Percentiles rank a stretch among this genome's conserved stretches.
Conservation (phyloP, 2,113 vertebrate species). For the Camelus dromedarius region DNA sequence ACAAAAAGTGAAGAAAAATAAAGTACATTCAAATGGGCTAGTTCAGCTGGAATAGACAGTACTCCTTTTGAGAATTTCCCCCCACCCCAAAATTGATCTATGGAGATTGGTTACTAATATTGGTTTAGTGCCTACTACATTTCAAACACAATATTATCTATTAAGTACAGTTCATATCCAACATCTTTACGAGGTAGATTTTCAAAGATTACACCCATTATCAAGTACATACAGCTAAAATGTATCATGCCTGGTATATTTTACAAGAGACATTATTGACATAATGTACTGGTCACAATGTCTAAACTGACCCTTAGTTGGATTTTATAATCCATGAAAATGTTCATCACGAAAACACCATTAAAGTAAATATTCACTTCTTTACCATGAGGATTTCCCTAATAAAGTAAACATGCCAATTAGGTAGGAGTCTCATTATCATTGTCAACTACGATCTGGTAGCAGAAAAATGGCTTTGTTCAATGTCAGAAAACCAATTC, state of each 20-base stretch:
- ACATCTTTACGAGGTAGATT: background rate
- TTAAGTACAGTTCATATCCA: background rate
- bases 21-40: background rate
- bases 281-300: background rate
- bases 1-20: background rate
- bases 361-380: constrained; percentile 33
- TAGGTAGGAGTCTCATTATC: background rate
- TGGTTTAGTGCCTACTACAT: background rate
- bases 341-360: background rate
- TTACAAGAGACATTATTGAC: background rate
- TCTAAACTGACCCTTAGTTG: background rate
- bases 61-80: constrained; percentile 20
- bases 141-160: background rate
- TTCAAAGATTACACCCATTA: constrained; percentile 2
- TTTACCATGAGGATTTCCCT: background rate
- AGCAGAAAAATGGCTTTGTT: constrained; percentile 29
- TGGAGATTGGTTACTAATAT: background rate
- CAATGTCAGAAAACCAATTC: background rate
- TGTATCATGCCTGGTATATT: background rate
- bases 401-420: constrained; percentile 51
- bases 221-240: constrained; percentile 11
- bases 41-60: background rate
- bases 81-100: background rate
- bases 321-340: constrained; percentile 32
- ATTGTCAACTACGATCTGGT: constrained; percentile 13